These are phyloP conservation scores for Xanthorhoe designata DNA, from an alignment of 2,888 invertebrate species.

Conservation along the genomic window DNA sequence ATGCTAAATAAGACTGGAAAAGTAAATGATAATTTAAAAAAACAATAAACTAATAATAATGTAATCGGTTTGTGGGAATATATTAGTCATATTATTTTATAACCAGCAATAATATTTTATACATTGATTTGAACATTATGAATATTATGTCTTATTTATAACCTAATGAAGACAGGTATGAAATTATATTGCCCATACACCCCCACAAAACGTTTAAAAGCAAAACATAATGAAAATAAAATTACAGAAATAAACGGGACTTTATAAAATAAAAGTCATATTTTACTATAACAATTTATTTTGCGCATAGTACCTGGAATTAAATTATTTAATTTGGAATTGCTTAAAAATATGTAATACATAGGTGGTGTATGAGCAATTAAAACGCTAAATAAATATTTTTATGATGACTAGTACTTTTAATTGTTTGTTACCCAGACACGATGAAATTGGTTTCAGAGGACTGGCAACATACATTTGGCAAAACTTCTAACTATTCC, in stretches of 20 bases:
- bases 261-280: slow-evolving; percentile 80
- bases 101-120: slow-evolving; percentile 47
- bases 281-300: slow-evolving; percentile 77
- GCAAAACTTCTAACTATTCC: neutral
- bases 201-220: slow-evolving; percentile 81
- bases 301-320: slow-evolving; percentile 45
- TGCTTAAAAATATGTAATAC: slow-evolving; percentile 62
- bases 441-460: slow-evolving; percentile 24
- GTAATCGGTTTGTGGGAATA: slow-evolving; percentile 80
- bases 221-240: slow-evolving; percentile 68
- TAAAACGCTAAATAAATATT: slow-evolving; percentile 50
- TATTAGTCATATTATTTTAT: slow-evolving; percentile 65
- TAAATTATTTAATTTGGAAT: slow-evolving; percentile 42
- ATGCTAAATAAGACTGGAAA: slow-evolving; percentile 36
- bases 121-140: slow-evolving; percentile 35
- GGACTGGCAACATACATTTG: slow-evolving; percentile 21
- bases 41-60: slow-evolving; percentile 53
- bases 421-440: slow-evolving; percentile 22
- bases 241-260: slow-evolving; percentile 73
- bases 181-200: slow-evolving; percentile 81
- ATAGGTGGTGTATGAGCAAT: slow-evolving; percentile 85
- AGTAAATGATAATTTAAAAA: slow-evolving; percentile 41
- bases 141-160: slow-evolving; percentile 39
- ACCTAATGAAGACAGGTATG: slow-evolving; percentile 35
- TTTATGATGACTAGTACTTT: slow-evolving; percentile 26